Percentiles rank a stretch among this genome's conserved stretches.
These are phyloP conservation scores for Temnopleurus reevesii DNA, from an alignment of 53 echinoderm and acorn worm species.

Conservation along the genomic window DNA sequence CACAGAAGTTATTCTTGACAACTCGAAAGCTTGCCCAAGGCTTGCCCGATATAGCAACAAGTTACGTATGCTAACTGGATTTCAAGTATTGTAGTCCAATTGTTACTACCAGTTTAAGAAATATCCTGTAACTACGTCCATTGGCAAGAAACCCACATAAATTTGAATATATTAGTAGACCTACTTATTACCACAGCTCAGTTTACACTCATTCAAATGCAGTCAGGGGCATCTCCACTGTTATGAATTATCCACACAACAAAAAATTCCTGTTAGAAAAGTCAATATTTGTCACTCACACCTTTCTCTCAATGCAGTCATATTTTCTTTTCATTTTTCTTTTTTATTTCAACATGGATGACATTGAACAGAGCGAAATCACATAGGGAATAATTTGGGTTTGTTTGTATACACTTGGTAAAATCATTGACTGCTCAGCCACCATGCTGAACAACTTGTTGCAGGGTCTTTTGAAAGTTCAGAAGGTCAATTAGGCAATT, in stretches of 20 bases:
- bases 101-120: too few relatives aligned
- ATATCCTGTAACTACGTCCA: too few relatives aligned
- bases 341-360: not conserved
- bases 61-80: too few relatives aligned
- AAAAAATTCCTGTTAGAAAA: not conserved
- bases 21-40: too few relatives aligned
- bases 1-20: too few relatives aligned
- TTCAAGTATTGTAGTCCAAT: too few relatives aligned
- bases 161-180: too few relatives aligned
- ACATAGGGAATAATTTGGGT: not conserved
- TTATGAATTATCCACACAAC: constrained; percentile 5
- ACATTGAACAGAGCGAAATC: not conserved
- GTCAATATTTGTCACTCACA: constrained; percentile 24
- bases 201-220: too few relatives aligned
- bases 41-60: too few relatives aligned
- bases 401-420: not conserved
- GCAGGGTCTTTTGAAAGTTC: not conserved
- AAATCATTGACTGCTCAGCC: not conserved
- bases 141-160: too few relatives aligned
- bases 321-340: too few relatives aligned
- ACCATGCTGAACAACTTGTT: not conserved
- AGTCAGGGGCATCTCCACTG: not conserved
- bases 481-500: not conserved
- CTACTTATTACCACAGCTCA: too few relatives aligned
- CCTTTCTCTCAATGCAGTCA: not conserved